A percentile compares a stretch with the other conserved stretches of the same genome.
Evolutionary conservation across 2,113 vertebrate species (phyloP).

Genomic region (Oenanthe oenanthe): DNA sequence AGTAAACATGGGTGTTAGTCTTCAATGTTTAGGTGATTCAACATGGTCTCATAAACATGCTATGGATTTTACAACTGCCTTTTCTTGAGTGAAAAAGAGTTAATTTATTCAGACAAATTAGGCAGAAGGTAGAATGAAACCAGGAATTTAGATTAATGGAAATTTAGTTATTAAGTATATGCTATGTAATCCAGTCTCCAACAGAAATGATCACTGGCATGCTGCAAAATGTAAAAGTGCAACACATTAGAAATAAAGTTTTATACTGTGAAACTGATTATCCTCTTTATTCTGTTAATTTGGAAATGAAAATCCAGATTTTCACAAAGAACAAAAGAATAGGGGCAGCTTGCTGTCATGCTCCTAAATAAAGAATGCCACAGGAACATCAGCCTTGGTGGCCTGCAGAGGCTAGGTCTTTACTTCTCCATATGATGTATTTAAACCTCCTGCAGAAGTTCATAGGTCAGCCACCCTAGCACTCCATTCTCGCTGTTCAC

Average conservation of each 20-base stretch:
- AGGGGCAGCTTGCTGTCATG: background rate
- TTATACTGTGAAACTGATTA: background rate
- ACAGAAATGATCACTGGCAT: background rate
- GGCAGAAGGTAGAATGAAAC: background rate
- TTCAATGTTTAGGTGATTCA: background rate
- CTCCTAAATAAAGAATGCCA: background rate
- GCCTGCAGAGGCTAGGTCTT: background rate
- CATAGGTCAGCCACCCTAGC: background rate
- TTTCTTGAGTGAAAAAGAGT: background rate
- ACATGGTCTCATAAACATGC: background rate
- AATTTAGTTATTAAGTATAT: background rate
- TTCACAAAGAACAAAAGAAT: background rate
- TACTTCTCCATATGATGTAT: background rate
- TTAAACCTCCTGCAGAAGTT: background rate
- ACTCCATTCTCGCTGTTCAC: background rate
- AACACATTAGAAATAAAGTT: background rate
- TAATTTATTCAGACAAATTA: background rate
- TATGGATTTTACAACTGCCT: background rate
- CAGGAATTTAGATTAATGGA: background rate
- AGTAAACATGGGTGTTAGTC: background rate
- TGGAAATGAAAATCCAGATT: background rate
- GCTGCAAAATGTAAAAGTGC: background rate
- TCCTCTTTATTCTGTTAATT: background rate
- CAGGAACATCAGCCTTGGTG: background rate
- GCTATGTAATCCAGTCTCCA: background rate